These are phyloP conservation scores for Elephas maximus DNA, from an alignment of 2,113 vertebrate genomes.

Conservation along the genomic window DNA sequence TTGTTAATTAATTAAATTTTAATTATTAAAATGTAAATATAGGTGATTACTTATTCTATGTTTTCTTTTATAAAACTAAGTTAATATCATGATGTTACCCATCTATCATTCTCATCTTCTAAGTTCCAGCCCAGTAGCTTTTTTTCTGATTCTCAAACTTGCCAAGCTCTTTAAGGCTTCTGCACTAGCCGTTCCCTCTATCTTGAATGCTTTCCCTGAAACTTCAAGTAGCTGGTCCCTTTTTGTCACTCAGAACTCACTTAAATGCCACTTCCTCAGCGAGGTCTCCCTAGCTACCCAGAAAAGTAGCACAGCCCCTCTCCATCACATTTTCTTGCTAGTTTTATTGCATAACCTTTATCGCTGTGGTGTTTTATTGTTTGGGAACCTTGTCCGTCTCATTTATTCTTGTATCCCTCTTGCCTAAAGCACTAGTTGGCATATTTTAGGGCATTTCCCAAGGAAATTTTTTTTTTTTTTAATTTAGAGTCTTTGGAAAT, in stretches of 20 bases:
- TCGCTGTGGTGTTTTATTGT: background rate
- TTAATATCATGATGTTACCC: background rate
- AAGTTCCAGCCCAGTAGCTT: background rate
- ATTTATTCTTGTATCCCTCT: background rate
- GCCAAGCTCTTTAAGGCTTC: background rate
- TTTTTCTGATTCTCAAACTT: background rate
- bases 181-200: background rate
- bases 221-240: background rate
- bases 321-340: background rate
- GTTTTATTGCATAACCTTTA: background rate
- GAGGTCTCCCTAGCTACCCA: background rate
- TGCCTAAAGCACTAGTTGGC: background rate
- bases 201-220: background rate
- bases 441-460: slow-evolving; percentile 28
- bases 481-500: background rate
- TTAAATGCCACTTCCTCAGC: slow-evolving; percentile 22
- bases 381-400: background rate
- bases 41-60: background rate
- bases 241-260: background rate
- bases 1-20: slow-evolving; percentile 56
- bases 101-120: background rate
- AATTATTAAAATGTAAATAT: slow-evolving; percentile 41
- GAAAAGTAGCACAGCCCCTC: background rate
- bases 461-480: background rate
- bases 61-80: slow-evolving; percentile 19